Evolutionary conservation across 2,888 invertebrate species (phyloP), one percentile per base, ranked within the genome.

Genomic region (Xestobium rufovillosum): DNA sequence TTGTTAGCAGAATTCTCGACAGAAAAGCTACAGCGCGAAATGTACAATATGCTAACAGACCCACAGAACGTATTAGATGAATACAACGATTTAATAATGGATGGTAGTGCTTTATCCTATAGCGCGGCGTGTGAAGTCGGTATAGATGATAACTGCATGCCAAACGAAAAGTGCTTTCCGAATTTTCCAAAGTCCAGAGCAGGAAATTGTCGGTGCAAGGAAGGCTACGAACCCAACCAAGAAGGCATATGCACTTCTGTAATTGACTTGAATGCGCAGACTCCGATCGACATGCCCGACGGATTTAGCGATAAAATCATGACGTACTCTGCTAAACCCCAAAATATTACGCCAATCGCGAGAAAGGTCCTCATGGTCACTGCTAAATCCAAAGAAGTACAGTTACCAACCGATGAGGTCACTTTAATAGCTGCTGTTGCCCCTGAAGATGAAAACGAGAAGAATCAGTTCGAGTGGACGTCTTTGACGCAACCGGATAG

Each of bases 381-480:
- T 8, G 83, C 82, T 11, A 71, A 78, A 38, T 83, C 85, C 1
- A 85, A 88, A 64, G 75, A 78, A 61, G 82, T 94, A n/a, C 55
- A 57, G 44, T 66, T 92, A 38, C 94, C 94, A 0, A 82, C 83
- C 45, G 86, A 87, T 62, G 83, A 86, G 65, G 87, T 84, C 1
- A 84, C 82, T 1, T 66, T 94, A 36, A 80, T 83, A 6, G 92
- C 88, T 0, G 85, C 78, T 56, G 86, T 86, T 2, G 75, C 83
- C 11, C 87, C 88, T 14, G 50, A 50, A 4, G 69, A 76, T 2
- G 80, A 78, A 54, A 76, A 73, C 57, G 78, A 73, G 39, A 82
- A 81, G 57, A 94, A 89, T 60, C 84, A 81, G 54, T 94, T 89
- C 64, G 81, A 83, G 14, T 95, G 94, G 94, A 84, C 80, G 11